Evolutionary conservation across 2,888 invertebrate species (phyloP), one percentile per base, ranked within the genome.

Genomic region (Pollenia labialis): DNA sequence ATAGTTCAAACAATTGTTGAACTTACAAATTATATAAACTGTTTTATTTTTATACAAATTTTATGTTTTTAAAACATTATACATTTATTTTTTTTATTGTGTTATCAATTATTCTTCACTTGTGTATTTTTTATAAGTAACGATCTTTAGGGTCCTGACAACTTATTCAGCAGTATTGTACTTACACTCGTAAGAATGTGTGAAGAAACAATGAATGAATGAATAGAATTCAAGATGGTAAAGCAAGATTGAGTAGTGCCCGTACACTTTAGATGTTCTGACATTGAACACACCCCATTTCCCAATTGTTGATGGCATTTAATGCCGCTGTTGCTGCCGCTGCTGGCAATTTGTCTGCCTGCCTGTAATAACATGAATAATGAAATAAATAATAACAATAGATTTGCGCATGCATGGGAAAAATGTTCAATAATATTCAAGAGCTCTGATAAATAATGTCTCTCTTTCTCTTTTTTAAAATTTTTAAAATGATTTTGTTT

Each of bases 331-430:
- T n/a, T n/a, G 71, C 64, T 54, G 58, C 16, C 50, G 60, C 42
- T 23, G n/a, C 11, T 62, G 42, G 14, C 48, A 48, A 32, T 52
- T 75, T 52, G 52, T 44, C 62, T 62, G 42, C 8, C 42, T 62
- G 52, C 60, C 75, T 46, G 52, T 44, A 71, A 69, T 69, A 69
- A 71, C 23, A 60, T n/a, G n/a, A 56, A 68, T 60, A 76, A 68
- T 54, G 54, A 71, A 74, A 84, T 76, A 87, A 87, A 81, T 87
- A 81, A 87, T 84, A 87, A 87, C 87, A 87, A 87, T 64, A 64
- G 88, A 77, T 88, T 83, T 89, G 90, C 91, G 91, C 91, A 91
- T 90, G 91, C 90, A 85, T 88, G 85, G 77, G 88, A 88, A 88
- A 69, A 68, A 44, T 69, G 40, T 80, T 74, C 60, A 75, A 48